Conservation (phyloP, 2,797 vertebrate species). For the Mycteria americana region DNA sequence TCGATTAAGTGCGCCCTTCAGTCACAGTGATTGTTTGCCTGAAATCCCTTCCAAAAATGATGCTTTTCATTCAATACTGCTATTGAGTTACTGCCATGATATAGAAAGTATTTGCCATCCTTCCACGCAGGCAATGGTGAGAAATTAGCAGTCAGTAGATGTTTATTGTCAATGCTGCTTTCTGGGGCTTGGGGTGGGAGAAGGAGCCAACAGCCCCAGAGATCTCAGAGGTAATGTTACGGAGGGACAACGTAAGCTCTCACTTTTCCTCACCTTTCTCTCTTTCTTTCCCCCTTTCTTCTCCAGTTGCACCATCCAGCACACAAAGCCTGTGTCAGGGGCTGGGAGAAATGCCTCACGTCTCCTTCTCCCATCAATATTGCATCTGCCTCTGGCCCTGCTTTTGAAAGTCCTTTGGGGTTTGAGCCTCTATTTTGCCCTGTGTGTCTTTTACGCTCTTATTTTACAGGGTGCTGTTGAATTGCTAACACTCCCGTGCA, state of each 20-base stretch:
- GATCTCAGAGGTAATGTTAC: background rate
- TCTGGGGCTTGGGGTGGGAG: background rate
- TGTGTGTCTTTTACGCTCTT: background rate
- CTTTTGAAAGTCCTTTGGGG: background rate
- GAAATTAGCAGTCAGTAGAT: background rate
- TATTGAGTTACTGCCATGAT: background rate
- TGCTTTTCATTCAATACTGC: background rate
- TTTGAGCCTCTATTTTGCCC: background rate
- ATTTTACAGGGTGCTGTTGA: background rate
- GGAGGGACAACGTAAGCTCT: background rate
- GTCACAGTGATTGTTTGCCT: background rate
- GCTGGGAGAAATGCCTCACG: background rate
- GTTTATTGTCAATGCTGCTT: background rate
- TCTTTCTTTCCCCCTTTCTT: background rate
- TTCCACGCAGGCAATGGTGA: background rate
- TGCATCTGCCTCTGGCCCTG: background rate
- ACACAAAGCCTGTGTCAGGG: fast-evolving
- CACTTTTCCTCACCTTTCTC: background rate
- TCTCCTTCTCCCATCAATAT: background rate
- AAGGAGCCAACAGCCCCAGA: background rate
- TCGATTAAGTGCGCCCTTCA: fast-evolving
- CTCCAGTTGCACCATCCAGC: background rate
- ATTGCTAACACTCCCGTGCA: background rate
- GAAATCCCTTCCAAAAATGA: background rate
- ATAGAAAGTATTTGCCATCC: background rate